A percentile compares a stretch with the other conserved stretches of the same genome.
Conservation (phyloP, 2,797 vertebrate genomes). For the Vultur gryphus region DNA sequence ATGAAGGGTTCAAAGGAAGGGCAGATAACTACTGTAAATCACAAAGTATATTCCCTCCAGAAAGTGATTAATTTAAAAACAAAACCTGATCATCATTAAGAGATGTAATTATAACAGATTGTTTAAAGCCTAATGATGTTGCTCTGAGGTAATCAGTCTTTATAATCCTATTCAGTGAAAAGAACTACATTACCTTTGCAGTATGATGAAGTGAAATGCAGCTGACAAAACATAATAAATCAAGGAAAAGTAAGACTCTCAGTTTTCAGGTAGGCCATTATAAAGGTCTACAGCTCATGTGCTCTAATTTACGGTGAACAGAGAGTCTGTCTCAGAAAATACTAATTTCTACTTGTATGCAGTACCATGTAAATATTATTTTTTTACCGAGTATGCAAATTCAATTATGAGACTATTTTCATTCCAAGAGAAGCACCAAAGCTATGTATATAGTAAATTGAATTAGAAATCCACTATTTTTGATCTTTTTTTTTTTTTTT, state of each 20-base stretch:
- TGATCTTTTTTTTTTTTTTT: neutral
- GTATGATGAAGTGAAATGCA: constrained; percentile 69
- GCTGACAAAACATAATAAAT: constrained; percentile 76
- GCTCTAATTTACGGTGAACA: constrained; percentile 20
- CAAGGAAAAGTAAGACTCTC: constrained; percentile 21
- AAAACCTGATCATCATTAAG: constrained; percentile 77
- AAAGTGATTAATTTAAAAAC: constrained; percentile 75
- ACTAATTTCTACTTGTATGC: neutral
- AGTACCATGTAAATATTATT: neutral
- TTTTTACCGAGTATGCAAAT: neutral
- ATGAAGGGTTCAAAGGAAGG: constrained; percentile 78
- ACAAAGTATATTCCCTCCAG: constrained; percentile 75
- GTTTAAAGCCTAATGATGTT: constrained; percentile 71
- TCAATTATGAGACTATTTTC: constrained; percentile 25
- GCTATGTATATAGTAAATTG: neutral
- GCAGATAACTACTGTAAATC: constrained; percentile 84
- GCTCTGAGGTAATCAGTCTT: constrained; percentile 75
- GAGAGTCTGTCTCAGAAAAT: neutral
- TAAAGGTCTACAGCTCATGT: neutral
- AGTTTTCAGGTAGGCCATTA: constrained; percentile 6
- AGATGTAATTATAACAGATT: constrained; percentile 79
- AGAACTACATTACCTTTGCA: constrained; percentile 72
- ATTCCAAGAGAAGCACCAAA: constrained; percentile 9
- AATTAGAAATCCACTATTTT: neutral
- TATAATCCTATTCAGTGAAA: constrained; percentile 57